phyloP scores from a whole-genome alignment of 2,113 vertebrate species.

The Thryonomys swinderianus region DNA sequence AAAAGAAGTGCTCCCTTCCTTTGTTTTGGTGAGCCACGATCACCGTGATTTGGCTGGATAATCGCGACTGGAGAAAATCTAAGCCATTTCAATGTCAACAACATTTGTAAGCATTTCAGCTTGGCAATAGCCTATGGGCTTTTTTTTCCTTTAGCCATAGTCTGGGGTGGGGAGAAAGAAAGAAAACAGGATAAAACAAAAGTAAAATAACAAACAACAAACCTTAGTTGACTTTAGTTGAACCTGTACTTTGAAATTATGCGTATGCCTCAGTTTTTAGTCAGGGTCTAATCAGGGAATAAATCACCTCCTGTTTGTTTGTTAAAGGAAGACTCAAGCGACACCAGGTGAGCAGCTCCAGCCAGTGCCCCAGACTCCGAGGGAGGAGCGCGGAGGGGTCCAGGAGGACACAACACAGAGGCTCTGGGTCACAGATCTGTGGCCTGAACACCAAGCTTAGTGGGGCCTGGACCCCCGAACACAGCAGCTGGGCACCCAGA shows the following conservation, averaged over 20 bases:
- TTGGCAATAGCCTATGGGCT: not conserved
- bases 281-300: not conserved
- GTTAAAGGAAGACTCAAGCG: not conserved
- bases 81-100: not conserved
- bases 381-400: not conserved
- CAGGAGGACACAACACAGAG: not conserved
- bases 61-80: not conserved
- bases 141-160: not conserved
- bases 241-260: not conserved
- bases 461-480: not conserved
- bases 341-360: not conserved
- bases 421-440: not conserved
- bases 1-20: not conserved
- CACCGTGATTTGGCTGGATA: not conserved
- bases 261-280: not conserved
- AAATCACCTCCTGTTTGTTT: slow-evolving; percentile 4
- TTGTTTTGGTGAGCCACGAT: not conserved
- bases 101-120: not conserved
- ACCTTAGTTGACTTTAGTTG: not conserved
- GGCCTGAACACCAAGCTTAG: not conserved
- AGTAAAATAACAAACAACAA: not conserved
- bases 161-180: not conserved
- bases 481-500: not conserved
- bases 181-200: not conserved
- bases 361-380: not conserved